Base-by-base conservation (phyloP, 1,140 invertebrate species). In the Drosophila nigrodunni region DNA sequence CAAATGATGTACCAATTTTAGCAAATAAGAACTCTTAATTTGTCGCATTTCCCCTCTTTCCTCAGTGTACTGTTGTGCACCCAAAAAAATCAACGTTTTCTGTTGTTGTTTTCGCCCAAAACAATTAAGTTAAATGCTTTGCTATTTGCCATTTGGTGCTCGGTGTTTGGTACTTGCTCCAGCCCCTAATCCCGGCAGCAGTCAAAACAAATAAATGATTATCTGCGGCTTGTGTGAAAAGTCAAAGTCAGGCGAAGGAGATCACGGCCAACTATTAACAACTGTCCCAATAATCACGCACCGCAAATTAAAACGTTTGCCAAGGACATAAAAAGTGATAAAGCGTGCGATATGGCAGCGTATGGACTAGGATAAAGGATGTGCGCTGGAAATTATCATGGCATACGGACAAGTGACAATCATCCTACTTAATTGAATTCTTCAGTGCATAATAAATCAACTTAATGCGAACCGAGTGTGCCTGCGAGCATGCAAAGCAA, bases 401-500 rank as follows among this genome's bases (percentile, higher is more conserved):
- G 83, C 88, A 91, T 91, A 91, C 88, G 88, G 88, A 85, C 88
- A 91, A 91, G 88, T 91, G 88, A 91, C 88, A 91, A 91, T 91
- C 88, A 91, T 91, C 83, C 85, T 80, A 80, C 88, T 88, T 91
- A 91, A 91, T 91, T 91, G 88, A 91, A 91, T 91, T 91, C 83
- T 88, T 82, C 57, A 62, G 71, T 85, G 83, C 83, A 91, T 91
- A 91, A 91, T 91, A 91, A 91, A 91, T 91, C 88, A 91, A 91
- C 83, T 88, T 88, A 91, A 91, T 91, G 82, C 88, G 81, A 89
- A 76, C 85, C 88, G 85, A 91, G 82, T 86, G 72, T 67, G 65
- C 64, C 66, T 68, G 67, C 61, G 74, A 70, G 58, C 59, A 82
- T 76, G 80, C 77, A 58, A 71, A 87, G 83, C 83, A 78, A 90